These are phyloP conservation scores for Benthosema pterotum DNA, from an alignment of 2,797 vertebrate genomes.

Conservation along the genomic window DNA sequence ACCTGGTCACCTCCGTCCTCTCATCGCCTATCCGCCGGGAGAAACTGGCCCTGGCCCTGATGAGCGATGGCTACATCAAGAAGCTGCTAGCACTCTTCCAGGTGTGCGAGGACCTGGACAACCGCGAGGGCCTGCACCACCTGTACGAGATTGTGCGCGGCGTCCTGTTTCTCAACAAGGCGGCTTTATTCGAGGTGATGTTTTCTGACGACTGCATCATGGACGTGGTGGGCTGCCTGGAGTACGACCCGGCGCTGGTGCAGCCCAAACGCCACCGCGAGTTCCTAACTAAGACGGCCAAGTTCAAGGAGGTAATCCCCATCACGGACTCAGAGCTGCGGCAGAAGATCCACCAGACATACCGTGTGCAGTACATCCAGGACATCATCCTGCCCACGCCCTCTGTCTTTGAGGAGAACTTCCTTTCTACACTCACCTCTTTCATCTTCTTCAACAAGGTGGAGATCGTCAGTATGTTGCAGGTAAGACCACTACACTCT, in stretches of 20 bases:
- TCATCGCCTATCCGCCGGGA: constrained; percentile 97
- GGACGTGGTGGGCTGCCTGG: constrained; percentile 98
- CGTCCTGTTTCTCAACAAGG: constrained; percentile 98
- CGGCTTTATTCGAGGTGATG: constrained; percentile 98
- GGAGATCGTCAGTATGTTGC: constrained; percentile 99
- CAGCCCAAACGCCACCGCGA: constrained; percentile 96
- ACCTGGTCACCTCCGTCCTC: constrained; percentile 96
- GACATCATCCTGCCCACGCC: constrained; percentile 99
- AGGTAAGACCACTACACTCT: constrained; percentile 82
- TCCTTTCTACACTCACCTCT: constrained; percentile 97
- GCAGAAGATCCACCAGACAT: constrained; percentile 99
- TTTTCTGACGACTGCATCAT: constrained; percentile 99
- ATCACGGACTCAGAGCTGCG: constrained; percentile 99
- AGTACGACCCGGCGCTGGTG: constrained; percentile 95
- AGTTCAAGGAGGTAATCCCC: constrained; percentile 99
- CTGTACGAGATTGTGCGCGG: constrained; percentile 97
- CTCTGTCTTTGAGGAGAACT: constrained; percentile 99
- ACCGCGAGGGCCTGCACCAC: constrained; percentile 96
- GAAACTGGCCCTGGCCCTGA: constrained; percentile 94
- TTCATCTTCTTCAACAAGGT: constrained; percentile 99
- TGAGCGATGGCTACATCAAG: constrained; percentile 97
- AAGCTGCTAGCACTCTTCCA: constrained; percentile 97
- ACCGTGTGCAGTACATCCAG: constrained; percentile 99
- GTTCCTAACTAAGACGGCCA: constrained; percentile 98
- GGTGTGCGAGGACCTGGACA: constrained; percentile 95